Percentiles rank a stretch among this genome's conserved stretches.
phyloP scores from a whole-genome alignment of 2,797 vertebrate species.

The Leontopithecus rosalia region DNA sequence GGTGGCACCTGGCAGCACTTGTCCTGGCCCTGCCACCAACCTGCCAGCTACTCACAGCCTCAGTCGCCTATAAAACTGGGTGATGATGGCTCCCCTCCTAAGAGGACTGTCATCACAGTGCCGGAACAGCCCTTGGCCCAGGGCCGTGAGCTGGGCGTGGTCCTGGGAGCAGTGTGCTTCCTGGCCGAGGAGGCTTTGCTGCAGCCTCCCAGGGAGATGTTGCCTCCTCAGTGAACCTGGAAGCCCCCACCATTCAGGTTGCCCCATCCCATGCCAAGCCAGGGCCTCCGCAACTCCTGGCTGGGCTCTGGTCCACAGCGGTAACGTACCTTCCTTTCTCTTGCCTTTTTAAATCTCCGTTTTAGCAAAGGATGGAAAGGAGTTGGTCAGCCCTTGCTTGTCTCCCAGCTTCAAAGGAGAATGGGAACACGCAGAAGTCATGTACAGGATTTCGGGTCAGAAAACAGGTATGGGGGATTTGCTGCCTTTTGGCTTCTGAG shows the following conservation, averaged over 20 bases:
- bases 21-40: neutral
- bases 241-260: neutral
- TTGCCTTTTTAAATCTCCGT: neutral
- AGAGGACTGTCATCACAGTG: neutral
- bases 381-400: constrained; percentile 93
- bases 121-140: neutral
- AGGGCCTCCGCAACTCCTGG: too few species aligned
- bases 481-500: neutral
- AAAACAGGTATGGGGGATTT: constrained; percentile 88
- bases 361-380: constrained; percentile 87
- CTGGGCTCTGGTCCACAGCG: neutral
- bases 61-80: neutral
- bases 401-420: constrained; percentile 88
- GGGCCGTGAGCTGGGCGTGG: neutral
- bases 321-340: constrained; percentile 27
- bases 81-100: neutral
- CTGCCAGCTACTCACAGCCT: neutral
- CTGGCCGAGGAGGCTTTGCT: neutral
- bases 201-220: neutral
- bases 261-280: neutral
- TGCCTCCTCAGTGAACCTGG: neutral
- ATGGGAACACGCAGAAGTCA: constrained; percentile 92
- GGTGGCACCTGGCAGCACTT: neutral
- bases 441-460: constrained; percentile 92
- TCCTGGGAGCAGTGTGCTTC: neutral